phyloP scores from a whole-genome alignment of 1,140 invertebrate species.

The Trichonephila clavipes region DNA sequence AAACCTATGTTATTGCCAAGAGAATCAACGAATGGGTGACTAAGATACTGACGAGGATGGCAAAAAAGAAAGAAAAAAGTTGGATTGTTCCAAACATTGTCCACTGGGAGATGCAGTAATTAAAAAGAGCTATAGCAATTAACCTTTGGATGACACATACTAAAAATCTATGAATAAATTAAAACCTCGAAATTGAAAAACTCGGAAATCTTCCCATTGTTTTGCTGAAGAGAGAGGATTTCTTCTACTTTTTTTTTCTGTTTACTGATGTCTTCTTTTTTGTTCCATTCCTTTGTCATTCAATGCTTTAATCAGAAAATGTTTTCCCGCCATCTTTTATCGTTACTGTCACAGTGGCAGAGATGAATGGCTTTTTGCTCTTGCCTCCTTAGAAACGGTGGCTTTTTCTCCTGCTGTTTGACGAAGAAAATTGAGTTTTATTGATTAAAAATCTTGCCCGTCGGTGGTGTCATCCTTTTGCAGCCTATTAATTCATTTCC shows the following conservation, averaged over 20 bases:
- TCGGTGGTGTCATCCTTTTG: background rate
- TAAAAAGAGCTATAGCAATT: conserved; percentile 59
- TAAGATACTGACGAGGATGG: background rate
- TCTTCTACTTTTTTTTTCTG: background rate
- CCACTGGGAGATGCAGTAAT: conserved; percentile 27
- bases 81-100: conserved; percentile 20
- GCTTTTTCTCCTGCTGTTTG: background rate
- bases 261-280: background rate
- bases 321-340: conserved; percentile 37
- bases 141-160: conserved; percentile 51
- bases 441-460: conserved; percentile 6
- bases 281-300: background rate
- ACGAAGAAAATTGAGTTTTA: conserved; percentile 8
- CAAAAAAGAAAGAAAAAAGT: conserved; percentile 5
- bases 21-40: background rate
- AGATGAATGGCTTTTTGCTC: conserved; percentile 46
- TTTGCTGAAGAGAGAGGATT: background rate
- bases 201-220: background rate
- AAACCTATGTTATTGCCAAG: conserved; percentile 49
- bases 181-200: conserved; percentile 33
- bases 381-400: background rate
- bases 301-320: conserved; percentile 38
- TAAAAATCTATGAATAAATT: conserved; percentile 70
- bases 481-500: background rate
- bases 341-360: conserved; percentile 12